phyloP scores from a whole-genome alignment of 1,140 invertebrate species.

The Drosophila rhopaloa region DNA sequence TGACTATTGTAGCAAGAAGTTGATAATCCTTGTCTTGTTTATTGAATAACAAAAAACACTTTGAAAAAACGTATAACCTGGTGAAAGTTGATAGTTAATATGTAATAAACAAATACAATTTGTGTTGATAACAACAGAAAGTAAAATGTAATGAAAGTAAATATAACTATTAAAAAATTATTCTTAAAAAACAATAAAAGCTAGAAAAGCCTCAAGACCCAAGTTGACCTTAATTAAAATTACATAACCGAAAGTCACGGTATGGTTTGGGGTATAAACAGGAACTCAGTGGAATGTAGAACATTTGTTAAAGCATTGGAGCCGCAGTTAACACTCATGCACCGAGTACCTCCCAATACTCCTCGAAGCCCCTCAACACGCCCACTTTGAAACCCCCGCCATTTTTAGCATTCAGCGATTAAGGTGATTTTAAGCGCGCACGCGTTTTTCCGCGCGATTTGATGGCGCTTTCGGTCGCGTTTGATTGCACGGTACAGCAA shows the following conservation, averaged over 20 bases:
- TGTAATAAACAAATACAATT: too few relatives aligned
- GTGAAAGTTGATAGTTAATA: too few relatives aligned
- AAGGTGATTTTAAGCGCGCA: slow-evolving; percentile 59
- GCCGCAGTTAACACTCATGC: slow-evolving; percentile 62
- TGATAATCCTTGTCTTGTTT: background rate
- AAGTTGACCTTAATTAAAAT: too few relatives aligned
- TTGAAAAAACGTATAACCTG: too few relatives aligned
- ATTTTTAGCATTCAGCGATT: slow-evolving; percentile 26
- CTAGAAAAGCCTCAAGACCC: too few relatives aligned
- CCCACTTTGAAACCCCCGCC: background rate
- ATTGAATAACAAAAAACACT: too few relatives aligned
- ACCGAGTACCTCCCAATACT: slow-evolving; percentile 1
- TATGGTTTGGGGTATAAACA: slow-evolving; percentile 24
- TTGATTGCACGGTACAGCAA: slow-evolving; percentile 69
- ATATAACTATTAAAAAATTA: too few relatives aligned
- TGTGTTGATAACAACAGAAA: too few relatives aligned
- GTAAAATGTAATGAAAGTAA: too few relatives aligned
- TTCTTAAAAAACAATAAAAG: too few relatives aligned
- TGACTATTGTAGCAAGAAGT: background rate
- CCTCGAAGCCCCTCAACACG: background rate
- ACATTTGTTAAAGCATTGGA: slow-evolving; percentile 68
- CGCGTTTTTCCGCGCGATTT: slow-evolving; percentile 75
- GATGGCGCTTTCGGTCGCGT: slow-evolving; percentile 70
- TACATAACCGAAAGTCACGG: background rate
- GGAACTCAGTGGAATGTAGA: slow-evolving; percentile 8